Base-by-base conservation (phyloP, 37 sponge, comb jelly and placozoan genomes). In the Amphimedon queenslandica region DNA sequence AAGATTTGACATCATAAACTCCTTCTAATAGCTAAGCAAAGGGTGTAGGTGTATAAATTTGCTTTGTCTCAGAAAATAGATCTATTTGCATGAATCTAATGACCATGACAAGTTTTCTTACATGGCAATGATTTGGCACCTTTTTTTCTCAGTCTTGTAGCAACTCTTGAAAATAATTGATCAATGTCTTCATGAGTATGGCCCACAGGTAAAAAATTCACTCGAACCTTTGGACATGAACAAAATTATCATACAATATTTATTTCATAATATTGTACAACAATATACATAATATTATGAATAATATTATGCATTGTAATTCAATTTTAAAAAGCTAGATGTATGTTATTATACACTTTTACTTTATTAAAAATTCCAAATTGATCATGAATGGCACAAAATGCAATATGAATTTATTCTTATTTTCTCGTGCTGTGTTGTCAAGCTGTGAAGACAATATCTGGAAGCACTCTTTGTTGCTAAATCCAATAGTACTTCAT, bases 181-280 rank as follows among this genome's bases (percentile, higher is more conserved):
- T 79, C 80, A 3, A 70, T 64, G 60, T 79, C 80, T 63, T 70
- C 72, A 23, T 79, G 80, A 3, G 80, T 79, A 51, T 79, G 80
- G 30, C 78, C 78, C n/a, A 77, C 78, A 32, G 78, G 78, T 28
- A 77, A 40, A 34, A 77, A 77, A 37, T 77, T 77, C 30, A 77
- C 41, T 30, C 24, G 64, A 37, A 77, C 60, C 78, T 77, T 37
- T 28, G 29, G 20, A 39, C 41, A 3, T 29, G 40, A 24, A 39
- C 8, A 8, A 63, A 23, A 30, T 8, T 63, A 63, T 18, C 8
- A 18, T 23, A 63, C 31, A 23, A 63, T 35, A 25, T 35, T 67
- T 63, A 10, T 24, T n/a, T 24, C 10, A 24, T 29, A 30, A 67
- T 33, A 11, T 6, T 67, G 38, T 21, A 4, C 8, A 20, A 67